phyloP scores from a whole-genome alignment of 2,888 invertebrate species.

The Tortrix viridana region DNA sequence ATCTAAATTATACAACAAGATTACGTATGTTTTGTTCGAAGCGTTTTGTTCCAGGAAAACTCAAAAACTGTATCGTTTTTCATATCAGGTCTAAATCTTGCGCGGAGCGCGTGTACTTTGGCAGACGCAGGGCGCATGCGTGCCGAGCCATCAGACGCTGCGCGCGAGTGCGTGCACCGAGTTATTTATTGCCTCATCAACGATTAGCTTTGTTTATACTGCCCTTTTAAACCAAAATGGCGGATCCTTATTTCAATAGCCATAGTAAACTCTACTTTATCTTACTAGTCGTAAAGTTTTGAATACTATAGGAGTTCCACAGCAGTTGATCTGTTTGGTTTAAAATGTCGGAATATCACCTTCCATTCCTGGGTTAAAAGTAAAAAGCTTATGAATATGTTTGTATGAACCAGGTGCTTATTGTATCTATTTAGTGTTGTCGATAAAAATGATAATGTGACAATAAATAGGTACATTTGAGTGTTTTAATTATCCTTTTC shows the following conservation, averaged over 20 bases:
- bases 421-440: conserved; percentile 56
- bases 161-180: conserved; percentile 78
- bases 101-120: conserved; percentile 68
- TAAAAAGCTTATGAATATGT: conserved; percentile 72
- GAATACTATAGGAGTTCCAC: too few relatives aligned
- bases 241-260: too few relatives aligned
- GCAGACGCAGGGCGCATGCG: conserved; percentile 72
- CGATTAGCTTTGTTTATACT: conserved; percentile 64
- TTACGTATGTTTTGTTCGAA: neutral
- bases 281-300: too few relatives aligned
- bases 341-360: conserved; percentile 48
- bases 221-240: too few relatives aligned
- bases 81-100: conserved; percentile 41
- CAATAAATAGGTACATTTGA: conserved; percentile 43
- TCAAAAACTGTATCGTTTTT: conserved; percentile 26
- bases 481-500: conserved; percentile 16
- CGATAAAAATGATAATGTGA: conserved; percentile 46
- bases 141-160: conserved; percentile 70
- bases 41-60: conserved; percentile 13
- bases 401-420: conserved; percentile 53
- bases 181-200: conserved; percentile 74
- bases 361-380: conserved; percentile 65
- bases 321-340: too few relatives aligned
- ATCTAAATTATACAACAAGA: too few relatives aligned
- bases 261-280: too few relatives aligned